Base-by-base conservation (phyloP, 2,888 invertebrate species). In the Drosophila kuntzei region DNA sequence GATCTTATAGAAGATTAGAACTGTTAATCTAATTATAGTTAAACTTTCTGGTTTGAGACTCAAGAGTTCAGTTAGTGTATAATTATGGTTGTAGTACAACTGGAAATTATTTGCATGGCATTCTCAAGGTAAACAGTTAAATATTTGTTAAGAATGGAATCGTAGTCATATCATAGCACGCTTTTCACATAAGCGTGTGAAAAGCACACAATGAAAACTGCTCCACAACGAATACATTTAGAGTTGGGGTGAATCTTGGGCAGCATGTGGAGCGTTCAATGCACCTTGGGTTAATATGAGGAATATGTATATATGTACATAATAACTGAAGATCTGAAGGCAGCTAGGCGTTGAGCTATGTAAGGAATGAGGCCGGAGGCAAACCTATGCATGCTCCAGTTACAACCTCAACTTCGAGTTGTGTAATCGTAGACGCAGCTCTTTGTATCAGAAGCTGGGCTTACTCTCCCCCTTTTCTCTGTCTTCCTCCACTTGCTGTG, bases 171-270 rank as follows among this genome's bases (percentile, higher is more conserved):
- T 65, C 74, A 41, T 63, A 88, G 88, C 84, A 84, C 84, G 84
- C 84, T 84, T 84, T 88, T 84, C 87, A 84, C 84, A 84, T 50
- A 51, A 54, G 50, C 71, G 80, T 88, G 88, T 80, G 88, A 84
- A 83, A 79, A 65, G 78, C 64, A 86, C 51, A 82, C 84, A 82
- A 47, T 29, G 32, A 57, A 57, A 60, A 59, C 34, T 47, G 27
- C 46, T 18, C 39, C 27, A 27, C 8, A 27, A 27, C 27, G 27
- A 27, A 16, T 5, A 11, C 25, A 25, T 51, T 6, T 25, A 41
- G 36, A 70, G 49, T 49, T 50, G 58, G 37, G 41, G 32, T 29
- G 39, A 59, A 41, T 61, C 36, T 46, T 43, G 44, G 34, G 36
- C 53, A 32, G 60, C 66, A 47, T 58, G 54, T 34, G 53, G 34